Evolutionary conservation across 1,140 invertebrate genomes (phyloP).

Genomic region (Drosophila burlai): DNA sequence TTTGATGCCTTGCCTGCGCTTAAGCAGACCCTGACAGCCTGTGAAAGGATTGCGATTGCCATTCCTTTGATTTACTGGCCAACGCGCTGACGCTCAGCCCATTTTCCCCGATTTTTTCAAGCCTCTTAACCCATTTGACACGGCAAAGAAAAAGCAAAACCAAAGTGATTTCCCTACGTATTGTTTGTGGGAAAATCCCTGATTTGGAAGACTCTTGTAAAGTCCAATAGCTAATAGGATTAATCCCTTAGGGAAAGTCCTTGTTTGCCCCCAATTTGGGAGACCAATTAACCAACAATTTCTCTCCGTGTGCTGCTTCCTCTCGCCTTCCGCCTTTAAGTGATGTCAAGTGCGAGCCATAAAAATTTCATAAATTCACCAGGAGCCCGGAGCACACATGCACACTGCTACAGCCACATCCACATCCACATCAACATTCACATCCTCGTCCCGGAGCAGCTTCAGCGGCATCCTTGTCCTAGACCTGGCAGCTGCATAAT

Average conservation of each 20-base stretch:
- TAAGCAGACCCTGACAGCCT: constrained; percentile 61
- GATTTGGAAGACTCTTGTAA: not conserved
- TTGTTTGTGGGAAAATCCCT: not conserved
- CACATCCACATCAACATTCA: not conserved
- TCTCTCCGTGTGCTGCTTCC: not conserved
- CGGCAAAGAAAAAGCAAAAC: not conserved
- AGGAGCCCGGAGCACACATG: constrained; percentile 17
- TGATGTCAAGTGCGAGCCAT: constrained; percentile 49
- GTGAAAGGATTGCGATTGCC: constrained; percentile 57
- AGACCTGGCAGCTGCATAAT: constrained; percentile 66
- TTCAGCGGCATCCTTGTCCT: constrained; percentile 21
- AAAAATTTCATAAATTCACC: constrained; percentile 56
- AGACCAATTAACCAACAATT: not conserved
- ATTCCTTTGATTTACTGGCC: constrained; percentile 41
- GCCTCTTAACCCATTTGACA: constrained; percentile 1
- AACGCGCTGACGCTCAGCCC: constrained; percentile 9
- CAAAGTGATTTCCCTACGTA: not conserved
- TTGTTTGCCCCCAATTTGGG: not conserved
- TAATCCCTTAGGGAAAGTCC: not conserved
- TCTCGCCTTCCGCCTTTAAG: constrained; percentile 9
- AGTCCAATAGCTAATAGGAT: not conserved
- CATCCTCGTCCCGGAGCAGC: not conserved
- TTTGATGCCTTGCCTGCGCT: constrained; percentile 51
- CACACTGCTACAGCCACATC: not conserved
- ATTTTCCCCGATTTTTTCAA: not conserved